A percentile compares a stretch with the other conserved stretches of the same genome.
phyloP scores from a whole-genome alignment of 2,797 vertebrate species.

The Falco concolor region DNA sequence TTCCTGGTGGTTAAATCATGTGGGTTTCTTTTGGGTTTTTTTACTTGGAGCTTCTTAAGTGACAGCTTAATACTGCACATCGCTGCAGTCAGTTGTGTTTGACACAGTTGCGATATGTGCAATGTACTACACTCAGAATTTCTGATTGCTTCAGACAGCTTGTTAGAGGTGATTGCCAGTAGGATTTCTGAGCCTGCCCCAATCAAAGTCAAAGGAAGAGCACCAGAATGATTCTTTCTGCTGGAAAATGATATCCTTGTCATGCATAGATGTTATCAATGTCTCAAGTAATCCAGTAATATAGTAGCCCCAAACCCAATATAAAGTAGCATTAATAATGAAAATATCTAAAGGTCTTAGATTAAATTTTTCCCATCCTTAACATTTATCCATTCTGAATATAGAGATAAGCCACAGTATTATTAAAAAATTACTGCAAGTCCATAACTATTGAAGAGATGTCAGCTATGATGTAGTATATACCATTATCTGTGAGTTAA shows the following conservation, averaged over 20 bases:
- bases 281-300: background rate
- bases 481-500: background rate
- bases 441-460: background rate
- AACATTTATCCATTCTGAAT: background rate
- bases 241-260: background rate
- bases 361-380: background rate
- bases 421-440: background rate
- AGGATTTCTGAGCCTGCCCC: background rate
- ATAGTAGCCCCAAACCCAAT: background rate
- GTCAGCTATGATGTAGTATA: background rate
- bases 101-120: background rate
- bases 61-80: background rate
- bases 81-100: background rate
- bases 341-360: background rate
- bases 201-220: background rate
- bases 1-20: background rate
- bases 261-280: background rate
- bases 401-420: background rate
- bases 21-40: background rate
- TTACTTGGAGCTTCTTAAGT: background rate
- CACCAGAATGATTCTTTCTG: background rate
- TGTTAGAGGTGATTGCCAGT: background rate
- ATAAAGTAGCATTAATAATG: background rate
- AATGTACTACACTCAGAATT: background rate
- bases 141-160: background rate